Conservation (phyloP, 2,797 vertebrate species). For the Arctocebus calabarensis region DNA sequence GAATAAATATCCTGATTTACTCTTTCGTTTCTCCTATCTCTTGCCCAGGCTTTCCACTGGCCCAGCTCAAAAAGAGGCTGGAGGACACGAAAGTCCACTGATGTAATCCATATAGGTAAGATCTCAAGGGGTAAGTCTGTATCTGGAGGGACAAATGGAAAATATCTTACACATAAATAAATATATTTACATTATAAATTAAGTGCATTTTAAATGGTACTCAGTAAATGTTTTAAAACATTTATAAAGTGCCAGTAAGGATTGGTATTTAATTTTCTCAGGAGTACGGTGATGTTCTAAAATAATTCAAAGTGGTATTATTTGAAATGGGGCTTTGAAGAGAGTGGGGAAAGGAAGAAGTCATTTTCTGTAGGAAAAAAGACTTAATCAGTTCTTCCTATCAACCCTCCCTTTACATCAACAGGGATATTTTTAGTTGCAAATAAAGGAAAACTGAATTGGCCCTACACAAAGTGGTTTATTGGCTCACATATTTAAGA, state of each 20-base stretch:
- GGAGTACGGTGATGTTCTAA: not conserved
- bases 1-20: not conserved
- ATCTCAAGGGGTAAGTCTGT: not conserved
- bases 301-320: conserved; percentile 8
- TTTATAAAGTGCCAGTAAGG: not conserved
- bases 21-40: not conserved
- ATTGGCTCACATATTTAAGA: conserved; percentile 2
- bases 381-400: not conserved
- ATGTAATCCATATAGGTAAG: not conserved
- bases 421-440: conserved; percentile 30
- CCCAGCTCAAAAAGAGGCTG: not conserved
- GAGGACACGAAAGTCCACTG: not conserved
- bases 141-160: not conserved
- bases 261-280: not conserved
- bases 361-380: not conserved
- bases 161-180: not conserved
- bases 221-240: not conserved
- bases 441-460: conserved; percentile 45
- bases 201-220: not conserved
- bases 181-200: not conserved
- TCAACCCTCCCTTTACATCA: not conserved
- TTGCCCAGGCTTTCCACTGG: not conserved
- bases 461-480: not conserved
- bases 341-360: not conserved
- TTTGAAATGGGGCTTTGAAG: not conserved